These are phyloP conservation scores for Saturnia pavonia DNA, from an alignment of 2,888 invertebrate genomes.

Conservation along the genomic window DNA sequence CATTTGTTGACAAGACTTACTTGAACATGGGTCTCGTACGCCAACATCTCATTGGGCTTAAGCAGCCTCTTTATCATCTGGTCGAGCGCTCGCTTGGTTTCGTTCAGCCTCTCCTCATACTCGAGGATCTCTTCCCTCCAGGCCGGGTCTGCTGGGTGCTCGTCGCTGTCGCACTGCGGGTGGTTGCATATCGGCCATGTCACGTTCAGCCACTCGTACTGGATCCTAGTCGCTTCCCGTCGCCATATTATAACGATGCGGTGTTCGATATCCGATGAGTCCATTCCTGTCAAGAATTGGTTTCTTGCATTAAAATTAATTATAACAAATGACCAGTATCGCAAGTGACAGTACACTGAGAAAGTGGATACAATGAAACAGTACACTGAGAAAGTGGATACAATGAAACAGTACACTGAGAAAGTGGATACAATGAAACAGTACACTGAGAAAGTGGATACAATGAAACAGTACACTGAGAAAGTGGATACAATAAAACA, in stretches of 20 bases:
- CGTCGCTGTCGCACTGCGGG: slow-evolving; percentile 39
- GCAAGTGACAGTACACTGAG: too few relatives aligned
- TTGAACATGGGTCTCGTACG: slow-evolving; percentile 90
- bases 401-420: too few relatives aligned
- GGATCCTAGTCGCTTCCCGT: slow-evolving; percentile 90
- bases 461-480: too few relatives aligned
- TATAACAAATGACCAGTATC: too few relatives aligned
- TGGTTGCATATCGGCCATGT: slow-evolving; percentile 85
- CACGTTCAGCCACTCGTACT: slow-evolving; percentile 94
- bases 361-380: too few relatives aligned
- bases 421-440: too few relatives aligned
- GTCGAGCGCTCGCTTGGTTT: slow-evolving; percentile 87
- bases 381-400: too few relatives aligned
- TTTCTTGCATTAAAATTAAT: not conserved
- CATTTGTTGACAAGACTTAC: slow-evolving; percentile 55
- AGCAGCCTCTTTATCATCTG: slow-evolving; percentile 87
- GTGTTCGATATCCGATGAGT: slow-evolving; percentile 80
- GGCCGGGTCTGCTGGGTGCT: slow-evolving; percentile 45
- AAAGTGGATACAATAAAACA: too few relatives aligned
- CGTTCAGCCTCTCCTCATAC: slow-evolving; percentile 81
- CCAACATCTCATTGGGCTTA: slow-evolving; percentile 87
- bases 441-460: too few relatives aligned
- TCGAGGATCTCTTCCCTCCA: slow-evolving; percentile 60
- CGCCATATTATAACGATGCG: slow-evolving; percentile 96
- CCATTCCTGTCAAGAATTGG: slow-evolving; percentile 58